Base-by-base conservation (phyloP, 2,888 invertebrate species). In the Diploptera punctata region DNA sequence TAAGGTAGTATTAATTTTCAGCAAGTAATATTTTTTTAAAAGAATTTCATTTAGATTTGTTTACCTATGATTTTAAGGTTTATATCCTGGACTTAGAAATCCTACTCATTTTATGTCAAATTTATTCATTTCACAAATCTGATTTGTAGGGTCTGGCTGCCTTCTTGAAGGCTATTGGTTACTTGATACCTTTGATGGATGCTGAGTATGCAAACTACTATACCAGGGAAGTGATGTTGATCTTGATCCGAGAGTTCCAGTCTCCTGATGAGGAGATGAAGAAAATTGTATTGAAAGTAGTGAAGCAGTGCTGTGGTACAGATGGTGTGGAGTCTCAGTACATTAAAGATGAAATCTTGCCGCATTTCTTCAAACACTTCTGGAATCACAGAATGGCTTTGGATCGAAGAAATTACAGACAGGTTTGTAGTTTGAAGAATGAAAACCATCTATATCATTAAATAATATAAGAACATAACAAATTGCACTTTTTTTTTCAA, bases 261-360 rank as follows among this genome's bases (percentile, higher is more conserved):
- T 99, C 99, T 72, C 99, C 99, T 0, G 99, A 99, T 83, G 99
- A 99, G 83, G 99, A 99, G 88, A 99, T 99, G 99, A 99, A 99
- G 84, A 99, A 99, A 82, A 99, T 99, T 85, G 99, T 99, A 0
- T 87, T 99, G 76, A 99, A 99, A 88, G 97, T 99, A 75, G 99
- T 99, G 74, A 99, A 99, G 83, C 99, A 99, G 84, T 99, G 99
- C 84, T 99, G 99, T 81, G 98, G 97, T 10, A 99, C 99, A 0
- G 99, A 99, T 83, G 99, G 99, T 91, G 99, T 99, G 68, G 99
- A 99, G 83, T 92, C 99, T 0, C 97, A 98, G 81, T 99, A 99
- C 81, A 99, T 99, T 77, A 98, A 99, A 85, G 98, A 99, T 79
- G 99, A 99, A 82, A 99, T 99, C 78, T 85, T 99, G 77, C 98